A percentile compares a stretch with the other conserved stretches of the same genome.
Conservation (phyloP, 2,113 vertebrate genomes). For the Pangasianodon gigas region DNA sequence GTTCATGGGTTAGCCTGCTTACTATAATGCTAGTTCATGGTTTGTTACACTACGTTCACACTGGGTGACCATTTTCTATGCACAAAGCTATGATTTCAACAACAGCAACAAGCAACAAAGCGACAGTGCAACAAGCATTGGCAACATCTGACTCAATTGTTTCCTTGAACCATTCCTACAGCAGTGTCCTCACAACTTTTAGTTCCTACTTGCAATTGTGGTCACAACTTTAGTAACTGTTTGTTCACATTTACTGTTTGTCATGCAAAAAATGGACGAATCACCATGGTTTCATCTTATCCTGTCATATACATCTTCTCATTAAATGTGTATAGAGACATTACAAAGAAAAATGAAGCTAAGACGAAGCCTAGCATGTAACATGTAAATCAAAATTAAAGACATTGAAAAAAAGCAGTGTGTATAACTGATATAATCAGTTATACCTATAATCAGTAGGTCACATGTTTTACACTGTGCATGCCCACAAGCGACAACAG, state of each 20-base stretch:
- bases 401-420: not conserved
- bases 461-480: not conserved
- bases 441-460: not conserved
- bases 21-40: not conserved
- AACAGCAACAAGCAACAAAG: not conserved
- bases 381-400: not conserved
- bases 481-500: not conserved
- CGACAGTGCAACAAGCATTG: not conserved
- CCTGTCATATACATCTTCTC: too few relatives aligned
- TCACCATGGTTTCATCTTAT: too few relatives aligned
- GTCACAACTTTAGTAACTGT: not conserved
- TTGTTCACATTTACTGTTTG: too few relatives aligned
- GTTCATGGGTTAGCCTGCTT: not conserved
- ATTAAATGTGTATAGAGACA: not conserved
- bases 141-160: not conserved
- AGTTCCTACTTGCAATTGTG: not conserved
- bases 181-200: not conserved
- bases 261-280: not conserved
- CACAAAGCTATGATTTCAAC: not conserved
- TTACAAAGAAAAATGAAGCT: not conserved
- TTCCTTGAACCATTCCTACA: not conserved
- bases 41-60: not conserved
- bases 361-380: not conserved
- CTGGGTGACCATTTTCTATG: not conserved
- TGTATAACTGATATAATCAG: not conserved